These are phyloP conservation scores for Charaxes varanes DNA, from an alignment of 1,140 invertebrate genomes.

Conservation along the genomic window DNA sequence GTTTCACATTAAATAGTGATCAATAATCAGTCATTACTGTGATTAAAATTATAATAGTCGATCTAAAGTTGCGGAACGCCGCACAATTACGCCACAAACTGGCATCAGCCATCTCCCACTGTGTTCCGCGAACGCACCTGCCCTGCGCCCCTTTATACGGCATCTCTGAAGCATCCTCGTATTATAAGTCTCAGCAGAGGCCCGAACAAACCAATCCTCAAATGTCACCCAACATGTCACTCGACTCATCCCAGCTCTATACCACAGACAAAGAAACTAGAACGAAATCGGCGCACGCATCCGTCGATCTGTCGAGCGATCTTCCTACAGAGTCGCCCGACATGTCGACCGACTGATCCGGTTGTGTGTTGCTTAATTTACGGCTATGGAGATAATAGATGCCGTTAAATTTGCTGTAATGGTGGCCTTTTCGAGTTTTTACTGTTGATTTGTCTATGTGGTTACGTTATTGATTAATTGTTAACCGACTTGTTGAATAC, in stretches of 20 bases:
- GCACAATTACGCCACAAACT: too few relatives aligned
- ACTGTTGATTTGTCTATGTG: neutral
- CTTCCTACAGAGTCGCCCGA: constrained; percentile 19
- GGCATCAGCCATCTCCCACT: too few relatives aligned
- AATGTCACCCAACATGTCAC: constrained; percentile 22
- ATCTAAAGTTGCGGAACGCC: too few relatives aligned
- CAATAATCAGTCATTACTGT: too few relatives aligned
- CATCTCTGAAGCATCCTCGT: constrained; percentile 24
- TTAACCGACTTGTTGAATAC: too few relatives aligned
- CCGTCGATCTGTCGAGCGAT: constrained; percentile 25
- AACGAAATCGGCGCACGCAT: constrained; percentile 41
- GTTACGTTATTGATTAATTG: too few relatives aligned
- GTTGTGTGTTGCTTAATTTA: constrained; percentile 55
- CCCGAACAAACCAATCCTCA: constrained; percentile 18
- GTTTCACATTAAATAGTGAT: too few relatives aligned
- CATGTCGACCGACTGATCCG: constrained; percentile 25
- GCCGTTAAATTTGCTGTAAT: constrained; percentile 46
- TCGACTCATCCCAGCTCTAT: constrained; percentile 16
- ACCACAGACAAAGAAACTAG: constrained; percentile 58
- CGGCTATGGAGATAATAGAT: constrained; percentile 63
- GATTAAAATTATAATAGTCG: too few relatives aligned
- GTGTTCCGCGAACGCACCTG: constrained; percentile 21
- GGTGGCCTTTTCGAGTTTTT: constrained; percentile 15
- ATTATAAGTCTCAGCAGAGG: constrained; percentile 17
- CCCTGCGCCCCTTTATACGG: constrained; percentile 15